Evolutionary conservation across 2,797 vertebrate species (phyloP).

Genomic region (Hydrolagus colliei): DNA sequence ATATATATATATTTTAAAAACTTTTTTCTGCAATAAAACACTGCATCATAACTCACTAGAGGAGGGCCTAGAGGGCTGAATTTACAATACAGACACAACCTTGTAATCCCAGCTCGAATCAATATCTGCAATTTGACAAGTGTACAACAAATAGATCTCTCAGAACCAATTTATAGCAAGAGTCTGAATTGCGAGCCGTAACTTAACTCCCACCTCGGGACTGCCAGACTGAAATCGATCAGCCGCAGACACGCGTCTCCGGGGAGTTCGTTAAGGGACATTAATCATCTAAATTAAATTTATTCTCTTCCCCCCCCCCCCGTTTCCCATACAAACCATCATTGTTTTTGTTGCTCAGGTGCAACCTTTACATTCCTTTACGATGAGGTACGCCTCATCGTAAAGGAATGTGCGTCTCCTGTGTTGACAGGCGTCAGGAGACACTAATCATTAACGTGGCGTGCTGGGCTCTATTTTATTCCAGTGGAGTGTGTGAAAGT

Average conservation of each 20-base stretch:
- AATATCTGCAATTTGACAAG: not conserved
- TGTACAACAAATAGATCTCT: not conserved
- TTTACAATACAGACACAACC: no score
- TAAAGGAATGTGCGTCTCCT: not conserved
- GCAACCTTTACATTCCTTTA: no score
- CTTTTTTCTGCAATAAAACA: no score
- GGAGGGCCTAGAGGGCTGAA: no score
- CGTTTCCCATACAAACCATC: not conserved
- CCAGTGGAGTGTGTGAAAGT: no score
- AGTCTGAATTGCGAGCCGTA: not conserved
- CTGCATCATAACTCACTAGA: no score
- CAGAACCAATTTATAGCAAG: not conserved
- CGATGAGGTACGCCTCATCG: no score
- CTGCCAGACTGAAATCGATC: not conserved
- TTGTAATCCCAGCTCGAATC: no score
- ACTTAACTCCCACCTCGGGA: not conserved
- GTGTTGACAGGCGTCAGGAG: not conserved
- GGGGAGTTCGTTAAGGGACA: not conserved
- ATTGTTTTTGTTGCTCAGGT: not conserved
- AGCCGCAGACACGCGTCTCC: not conserved
- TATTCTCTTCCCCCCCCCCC: no score
- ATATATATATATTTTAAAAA: no score
- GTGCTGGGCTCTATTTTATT: not conserved
- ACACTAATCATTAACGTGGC: not conserved
- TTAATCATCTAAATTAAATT: not conserved